phyloP scores from a whole-genome alignment of 2,888 invertebrate species.

The Willowsia nigromaculata region DNA sequence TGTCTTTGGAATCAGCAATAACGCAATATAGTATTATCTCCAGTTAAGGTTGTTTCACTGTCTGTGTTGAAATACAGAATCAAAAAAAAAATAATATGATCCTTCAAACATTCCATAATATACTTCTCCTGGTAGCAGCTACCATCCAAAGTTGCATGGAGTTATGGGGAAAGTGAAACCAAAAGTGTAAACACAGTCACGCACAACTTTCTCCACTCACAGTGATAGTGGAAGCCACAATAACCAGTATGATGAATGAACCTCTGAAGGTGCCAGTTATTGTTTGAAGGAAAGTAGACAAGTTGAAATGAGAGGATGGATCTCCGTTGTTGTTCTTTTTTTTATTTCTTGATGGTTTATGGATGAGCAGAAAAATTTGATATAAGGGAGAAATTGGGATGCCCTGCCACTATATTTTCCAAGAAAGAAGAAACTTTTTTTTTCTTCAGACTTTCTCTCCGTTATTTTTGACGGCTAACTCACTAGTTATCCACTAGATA shows the following conservation, averaged over 20 bases:
- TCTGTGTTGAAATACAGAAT: not conserved
- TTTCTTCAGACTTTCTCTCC: slow-evolving; percentile 34
- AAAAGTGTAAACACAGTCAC: slow-evolving; percentile 34
- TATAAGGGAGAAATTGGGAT: not conserved
- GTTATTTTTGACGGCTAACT: slow-evolving; percentile 31
- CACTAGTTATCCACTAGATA: not conserved
- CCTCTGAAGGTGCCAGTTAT: slow-evolving; percentile 35
- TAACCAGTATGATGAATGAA: slow-evolving; percentile 25
- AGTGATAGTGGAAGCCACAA: slow-evolving; percentile 4
- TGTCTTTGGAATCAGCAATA: not conserved
- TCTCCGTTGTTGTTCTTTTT: not conserved
- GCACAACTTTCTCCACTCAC: not conserved
- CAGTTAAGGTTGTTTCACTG: not conserved
- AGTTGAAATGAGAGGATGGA: slow-evolving; percentile 32
- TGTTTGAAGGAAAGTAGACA: slow-evolving; percentile 21
- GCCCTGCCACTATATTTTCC: not conserved
- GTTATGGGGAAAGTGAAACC: not conserved
- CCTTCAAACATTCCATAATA: not conserved
- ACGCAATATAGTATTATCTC: not conserved
- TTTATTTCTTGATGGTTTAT: not conserved
- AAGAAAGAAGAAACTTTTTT: slow-evolving; percentile 14
- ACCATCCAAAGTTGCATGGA: not conserved
- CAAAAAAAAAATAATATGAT: not conserved
- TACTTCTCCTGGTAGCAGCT: not conserved
- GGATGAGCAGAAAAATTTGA: not conserved